phyloP scores from a whole-genome alignment of 2,113 vertebrate species.

The Phrynocephalus versicolor region DNA sequence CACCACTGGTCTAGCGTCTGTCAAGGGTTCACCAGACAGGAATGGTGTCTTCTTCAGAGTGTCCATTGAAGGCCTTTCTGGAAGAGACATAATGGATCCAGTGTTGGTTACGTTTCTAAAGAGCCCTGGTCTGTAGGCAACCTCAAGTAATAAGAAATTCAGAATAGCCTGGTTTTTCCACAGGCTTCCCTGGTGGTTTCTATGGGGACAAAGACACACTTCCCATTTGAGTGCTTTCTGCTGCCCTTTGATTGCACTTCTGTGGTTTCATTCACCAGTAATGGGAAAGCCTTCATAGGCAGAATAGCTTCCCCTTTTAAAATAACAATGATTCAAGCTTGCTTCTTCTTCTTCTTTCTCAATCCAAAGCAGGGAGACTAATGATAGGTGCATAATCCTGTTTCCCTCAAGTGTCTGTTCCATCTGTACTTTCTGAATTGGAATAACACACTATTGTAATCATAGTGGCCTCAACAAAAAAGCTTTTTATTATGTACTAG shows the following conservation, averaged over 20 bases:
- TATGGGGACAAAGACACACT: constrained; percentile 73
- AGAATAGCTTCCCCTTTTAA: constrained; percentile 73
- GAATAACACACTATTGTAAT: constrained; percentile 71
- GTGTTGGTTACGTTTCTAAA: constrained; percentile 64
- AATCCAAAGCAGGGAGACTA: constrained; percentile 65
- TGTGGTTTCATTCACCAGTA: constrained; percentile 72
- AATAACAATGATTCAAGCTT: constrained; percentile 68
- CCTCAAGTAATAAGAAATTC: constrained; percentile 63
- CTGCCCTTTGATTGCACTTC: constrained; percentile 69
- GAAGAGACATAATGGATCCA: constrained; percentile 47
- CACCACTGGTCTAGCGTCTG: constrained; percentile 22
- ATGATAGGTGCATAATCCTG: constrained; percentile 68
- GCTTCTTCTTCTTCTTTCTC: constrained; percentile 35
- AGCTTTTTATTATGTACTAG: constrained; percentile 56
- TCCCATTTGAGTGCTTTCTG: constrained; percentile 69
- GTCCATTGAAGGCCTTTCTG: constrained; percentile 54
- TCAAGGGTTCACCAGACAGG: constrained; percentile 22
- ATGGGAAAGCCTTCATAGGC: constrained; percentile 69
- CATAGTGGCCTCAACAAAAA: constrained; percentile 57
- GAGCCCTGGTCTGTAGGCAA: constrained; percentile 59
- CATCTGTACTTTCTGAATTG: constrained; percentile 61
- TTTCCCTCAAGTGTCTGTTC: constrained; percentile 61
- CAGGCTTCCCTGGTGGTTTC: constrained; percentile 75
- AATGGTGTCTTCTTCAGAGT: constrained; percentile 45
- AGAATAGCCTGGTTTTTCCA: constrained; percentile 64